Evolutionary conservation across 1,140 invertebrate species (phyloP), one percentile per base, ranked within the genome.

Genomic region (silkworm (Bombyx mori)): DNA sequence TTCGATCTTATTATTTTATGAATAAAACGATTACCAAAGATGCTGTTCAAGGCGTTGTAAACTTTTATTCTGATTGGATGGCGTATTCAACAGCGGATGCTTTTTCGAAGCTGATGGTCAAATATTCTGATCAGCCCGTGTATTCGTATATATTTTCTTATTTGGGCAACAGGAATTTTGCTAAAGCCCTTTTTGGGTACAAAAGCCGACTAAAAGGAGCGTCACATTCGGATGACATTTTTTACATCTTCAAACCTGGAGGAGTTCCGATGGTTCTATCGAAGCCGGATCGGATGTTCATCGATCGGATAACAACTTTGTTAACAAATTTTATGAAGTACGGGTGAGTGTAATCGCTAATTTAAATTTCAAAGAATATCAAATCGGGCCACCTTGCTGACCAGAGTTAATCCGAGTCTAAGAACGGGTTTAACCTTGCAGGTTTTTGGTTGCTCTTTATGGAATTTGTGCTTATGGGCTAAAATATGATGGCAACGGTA

Each of bases 301-400:
- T 84, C 10, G 66, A 80, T 46, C 64, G 65, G 54, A 51, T 76
- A 2, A 77, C 81, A 12, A 77, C 73, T 1, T 62, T 84, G 66
- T 56, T 83, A 22, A 66, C 73, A 5, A 82, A 84, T 59, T 86
- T 86, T 62, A 83, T 83, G 79, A 82, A 70, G 54, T 75, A 62
- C 54, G 77, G 83, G 83, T 86, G 63, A 69, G 79, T 69, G 26
- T 22, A 9, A 35, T 2, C 26, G 26, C 4, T 5, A 35, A 35
- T 35, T 35, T 35, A 35, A 5, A 35, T 35, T 35, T 35, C 2
- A 35, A 35, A 35, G 12, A 35, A 35, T 3, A 35, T 35, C 26
- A 35, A 35, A 3, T 35, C 26, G 2, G 26, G 26, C 4, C 26
- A 35, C 26, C 26, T 3, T 35, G 4, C 4, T 18, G 12, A 18